These are phyloP conservation scores for Periphyllus acericola DNA, from an alignment of 2,888 invertebrate species.

Conservation along the genomic window DNA sequence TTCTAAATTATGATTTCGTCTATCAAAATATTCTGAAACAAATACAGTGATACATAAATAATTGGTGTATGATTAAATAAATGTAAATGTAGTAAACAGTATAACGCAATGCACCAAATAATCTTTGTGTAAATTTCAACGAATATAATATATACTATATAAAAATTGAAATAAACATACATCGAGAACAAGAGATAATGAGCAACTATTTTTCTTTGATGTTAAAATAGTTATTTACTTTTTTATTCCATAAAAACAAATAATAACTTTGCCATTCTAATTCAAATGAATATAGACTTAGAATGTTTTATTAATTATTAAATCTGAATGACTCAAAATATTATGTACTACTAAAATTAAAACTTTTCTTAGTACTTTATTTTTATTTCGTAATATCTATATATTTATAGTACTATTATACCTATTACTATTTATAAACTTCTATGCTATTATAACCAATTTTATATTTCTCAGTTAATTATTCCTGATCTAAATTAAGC, in stretches of 20 bases:
- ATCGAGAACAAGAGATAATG: neutral
- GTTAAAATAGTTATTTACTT: no score
- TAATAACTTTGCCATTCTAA: neutral
- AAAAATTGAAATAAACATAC: neutral
- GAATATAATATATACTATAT: neutral
- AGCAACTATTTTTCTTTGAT: neutral
- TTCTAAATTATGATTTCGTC: neutral
- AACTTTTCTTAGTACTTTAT: no score
- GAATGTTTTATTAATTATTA: neutral
- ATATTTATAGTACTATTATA: no score
- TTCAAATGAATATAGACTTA: neutral
- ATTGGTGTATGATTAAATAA: neutral
- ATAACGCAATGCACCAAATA: no score
- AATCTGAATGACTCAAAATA: no score
- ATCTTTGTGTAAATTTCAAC: neutral
- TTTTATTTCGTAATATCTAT: no score
- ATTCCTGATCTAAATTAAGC: no score
- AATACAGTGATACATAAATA: neutral
- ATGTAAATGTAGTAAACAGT: neutral
- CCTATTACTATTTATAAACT: no score
- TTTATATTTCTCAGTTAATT: no score
- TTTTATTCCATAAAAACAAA: no score
- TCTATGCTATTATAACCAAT: no score
- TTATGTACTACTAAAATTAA: no score
- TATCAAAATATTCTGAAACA: neutral